phyloP scores from a whole-genome alignment of 2,888 invertebrate genomes.

The Timema cristinae region DNA sequence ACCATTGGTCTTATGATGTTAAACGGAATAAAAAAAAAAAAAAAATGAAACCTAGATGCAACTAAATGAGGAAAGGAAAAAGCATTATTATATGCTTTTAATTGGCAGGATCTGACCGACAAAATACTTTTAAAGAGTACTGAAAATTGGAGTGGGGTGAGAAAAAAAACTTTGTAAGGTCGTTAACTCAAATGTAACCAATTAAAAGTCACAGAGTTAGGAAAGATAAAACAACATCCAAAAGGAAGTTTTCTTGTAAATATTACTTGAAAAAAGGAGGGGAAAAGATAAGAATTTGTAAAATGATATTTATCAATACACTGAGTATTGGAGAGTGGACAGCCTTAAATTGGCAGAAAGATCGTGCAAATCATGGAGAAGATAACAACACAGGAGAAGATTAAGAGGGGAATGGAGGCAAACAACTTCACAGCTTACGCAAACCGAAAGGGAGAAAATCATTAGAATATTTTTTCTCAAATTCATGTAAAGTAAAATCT shows the following conservation, averaged over 20 bases:
- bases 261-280: constrained; percentile 16
- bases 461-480: constrained; percentile 2
- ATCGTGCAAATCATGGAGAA: constrained; percentile 6
- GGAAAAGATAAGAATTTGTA: constrained; percentile 16
- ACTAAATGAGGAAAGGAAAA: no score
- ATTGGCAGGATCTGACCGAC: no score
- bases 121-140: no score
- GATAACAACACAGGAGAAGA: neutral
- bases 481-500: constrained; percentile 3
- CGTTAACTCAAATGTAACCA: no score
- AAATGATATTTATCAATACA: constrained; percentile 18
- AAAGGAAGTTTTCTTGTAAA: neutral
- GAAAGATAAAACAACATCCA: neutral
- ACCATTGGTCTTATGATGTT: no score
- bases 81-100: no score
- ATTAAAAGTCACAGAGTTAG: neutral
- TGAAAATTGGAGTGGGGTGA: no score
- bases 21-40: no score
- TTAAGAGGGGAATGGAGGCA: neutral
- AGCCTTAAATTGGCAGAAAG: constrained; percentile 15
- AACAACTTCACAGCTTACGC: neutral
- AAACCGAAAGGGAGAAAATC: neutral
- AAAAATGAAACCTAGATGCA: no score
- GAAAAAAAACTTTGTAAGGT: no score
- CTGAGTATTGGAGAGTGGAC: constrained; percentile 18